A percentile compares a stretch with the other conserved stretches of the same genome.
These are phyloP conservation scores for Vireo griseus DNA, from an alignment of 2,797 vertebrate species.

Conservation along the genomic window DNA sequence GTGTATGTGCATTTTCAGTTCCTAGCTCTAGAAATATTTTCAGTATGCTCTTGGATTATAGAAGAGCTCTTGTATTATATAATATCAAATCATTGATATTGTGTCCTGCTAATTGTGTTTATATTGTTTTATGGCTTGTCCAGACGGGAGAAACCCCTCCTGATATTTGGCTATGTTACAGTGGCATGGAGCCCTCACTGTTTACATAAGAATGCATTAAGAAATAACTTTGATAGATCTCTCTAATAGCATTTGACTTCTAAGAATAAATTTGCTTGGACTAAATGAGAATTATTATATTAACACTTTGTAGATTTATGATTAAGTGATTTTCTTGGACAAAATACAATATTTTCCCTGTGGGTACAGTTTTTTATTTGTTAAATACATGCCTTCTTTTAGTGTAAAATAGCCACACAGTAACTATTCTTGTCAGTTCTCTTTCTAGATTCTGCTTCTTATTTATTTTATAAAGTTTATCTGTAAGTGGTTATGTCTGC, in stretches of 20 bases:
- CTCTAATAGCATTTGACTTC: neutral
- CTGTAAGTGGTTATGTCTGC: neutral
- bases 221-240: neutral
- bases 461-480: neutral
- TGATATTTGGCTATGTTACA: neutral
- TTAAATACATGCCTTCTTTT: neutral
- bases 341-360: neutral
- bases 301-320: neutral
- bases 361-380: neutral
- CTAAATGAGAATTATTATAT: neutral
- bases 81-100: neutral
- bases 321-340: neutral
- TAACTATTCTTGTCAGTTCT: neutral
- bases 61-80: too few species aligned
- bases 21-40: neutral
- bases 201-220: neutral
- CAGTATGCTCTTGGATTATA: neutral
- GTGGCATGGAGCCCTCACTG: neutral
- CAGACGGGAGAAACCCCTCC: neutral
- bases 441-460: neutral
- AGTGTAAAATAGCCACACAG: neutral
- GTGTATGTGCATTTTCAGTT: accelerated
- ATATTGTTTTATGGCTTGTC: neutral
- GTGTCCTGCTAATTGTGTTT: neutral
- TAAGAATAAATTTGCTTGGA: neutral